phyloP scores from a whole-genome alignment of 1,140 invertebrate species.

The Temnothorax nylanderi region DNA sequence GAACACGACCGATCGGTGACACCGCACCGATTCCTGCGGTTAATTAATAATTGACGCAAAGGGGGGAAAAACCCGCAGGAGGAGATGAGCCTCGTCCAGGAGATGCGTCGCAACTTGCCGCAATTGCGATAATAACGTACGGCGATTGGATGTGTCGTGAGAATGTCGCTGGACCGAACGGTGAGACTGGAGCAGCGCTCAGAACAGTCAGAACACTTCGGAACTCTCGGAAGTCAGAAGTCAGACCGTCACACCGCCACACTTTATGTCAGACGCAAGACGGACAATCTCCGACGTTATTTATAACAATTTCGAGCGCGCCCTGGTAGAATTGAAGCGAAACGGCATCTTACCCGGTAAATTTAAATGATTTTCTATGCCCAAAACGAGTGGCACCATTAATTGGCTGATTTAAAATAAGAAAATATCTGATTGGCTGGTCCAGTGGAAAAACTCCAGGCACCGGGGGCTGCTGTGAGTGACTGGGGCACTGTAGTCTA shows the following conservation, averaged over 20 bases:
- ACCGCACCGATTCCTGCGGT: not conserved
- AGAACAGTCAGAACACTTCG: not conserved
- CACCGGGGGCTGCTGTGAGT: no score
- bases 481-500: no score
- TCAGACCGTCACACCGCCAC: slow-evolving; percentile 1
- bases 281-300: no score
- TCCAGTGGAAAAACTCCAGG: no score
- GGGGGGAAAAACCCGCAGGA: no score
- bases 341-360: no score
- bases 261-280: slow-evolving; percentile 26
- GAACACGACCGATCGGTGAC: not conserved
- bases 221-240: not conserved
- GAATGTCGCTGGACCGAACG: not conserved
- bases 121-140: slow-evolving; percentile 18
- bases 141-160: not conserved
- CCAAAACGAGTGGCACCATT: no score
- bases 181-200: not conserved
- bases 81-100: not conserved
- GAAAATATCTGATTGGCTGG: no score
- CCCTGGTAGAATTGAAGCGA: no score
- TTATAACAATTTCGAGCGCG: no score
- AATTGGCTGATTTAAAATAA: no score
- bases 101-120: not conserved
- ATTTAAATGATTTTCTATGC: no score
- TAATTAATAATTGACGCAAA: not conserved